Evolutionary conservation across 2,113 vertebrate genomes (phyloP).

Genomic region (Lichenostomus cassidix): DNA sequence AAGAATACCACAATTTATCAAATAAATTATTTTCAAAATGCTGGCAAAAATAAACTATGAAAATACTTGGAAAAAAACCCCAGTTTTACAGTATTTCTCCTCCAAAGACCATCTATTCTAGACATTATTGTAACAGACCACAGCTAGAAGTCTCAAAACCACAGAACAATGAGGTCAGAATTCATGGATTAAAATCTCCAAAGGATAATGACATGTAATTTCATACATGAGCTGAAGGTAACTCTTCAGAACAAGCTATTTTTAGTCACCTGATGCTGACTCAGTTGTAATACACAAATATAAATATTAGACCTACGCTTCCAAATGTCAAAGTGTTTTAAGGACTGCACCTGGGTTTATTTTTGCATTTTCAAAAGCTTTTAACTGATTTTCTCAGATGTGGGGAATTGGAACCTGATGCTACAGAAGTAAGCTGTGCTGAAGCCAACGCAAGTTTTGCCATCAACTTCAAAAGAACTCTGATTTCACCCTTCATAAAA

Average conservation of each 20-base stretch:
- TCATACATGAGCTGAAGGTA: background rate
- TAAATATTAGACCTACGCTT: background rate
- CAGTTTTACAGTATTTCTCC: background rate
- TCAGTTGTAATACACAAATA: background rate
- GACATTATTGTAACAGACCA: background rate
- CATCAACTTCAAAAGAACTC: background rate
- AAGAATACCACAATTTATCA: background rate
- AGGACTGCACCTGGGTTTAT: background rate
- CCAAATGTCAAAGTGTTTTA: background rate
- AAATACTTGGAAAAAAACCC: fast-evolving
- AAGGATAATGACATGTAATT: background rate
- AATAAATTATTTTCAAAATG: background rate
- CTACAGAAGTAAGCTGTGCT: background rate
- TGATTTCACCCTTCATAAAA: background rate
- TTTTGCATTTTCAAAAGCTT: background rate
- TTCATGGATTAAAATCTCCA: background rate
- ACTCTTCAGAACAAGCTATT: background rate
- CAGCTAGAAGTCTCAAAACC: background rate
- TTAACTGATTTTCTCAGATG: background rate
- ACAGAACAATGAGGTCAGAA: background rate
- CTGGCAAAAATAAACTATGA: background rate
- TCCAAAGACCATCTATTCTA: background rate
- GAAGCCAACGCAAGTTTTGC: background rate
- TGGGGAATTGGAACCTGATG: background rate
- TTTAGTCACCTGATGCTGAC: background rate